phyloP scores from a whole-genome alignment of 2,888 invertebrate genomes.

The Slavum lentiscoides region DNA sequence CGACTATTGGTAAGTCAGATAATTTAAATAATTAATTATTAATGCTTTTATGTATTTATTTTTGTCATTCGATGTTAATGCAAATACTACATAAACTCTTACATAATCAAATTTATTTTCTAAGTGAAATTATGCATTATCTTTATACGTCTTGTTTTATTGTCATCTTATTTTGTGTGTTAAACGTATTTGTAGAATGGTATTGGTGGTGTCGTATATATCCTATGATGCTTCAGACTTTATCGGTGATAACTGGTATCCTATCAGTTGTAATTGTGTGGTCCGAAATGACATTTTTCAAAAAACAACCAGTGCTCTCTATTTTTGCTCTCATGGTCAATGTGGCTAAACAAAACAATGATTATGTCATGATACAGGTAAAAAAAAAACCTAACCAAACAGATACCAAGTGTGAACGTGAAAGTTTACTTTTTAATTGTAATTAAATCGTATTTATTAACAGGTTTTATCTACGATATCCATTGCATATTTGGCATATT shows the following conservation, averaged over 20 bases:
- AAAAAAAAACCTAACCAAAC: conserved; percentile 55
- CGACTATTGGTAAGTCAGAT: conserved; percentile 34
- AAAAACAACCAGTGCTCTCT: conserved; percentile 86
- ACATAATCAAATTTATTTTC: too few relatives aligned
- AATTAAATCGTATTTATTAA: conserved; percentile 58
- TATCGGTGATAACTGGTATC: conserved; percentile 73
- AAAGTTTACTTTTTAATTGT: neutral
- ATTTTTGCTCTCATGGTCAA: conserved; percentile 94
- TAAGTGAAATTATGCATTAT: too few relatives aligned
- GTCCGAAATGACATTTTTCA: conserved; percentile 99
- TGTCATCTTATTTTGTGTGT: neutral
- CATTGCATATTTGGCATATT: conserved; percentile 93
- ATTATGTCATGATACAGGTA: conserved; percentile 94
- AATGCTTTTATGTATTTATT: neutral
- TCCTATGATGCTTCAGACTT: conserved; percentile 73
- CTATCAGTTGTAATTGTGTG: conserved; percentile 94
- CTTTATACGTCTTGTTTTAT: too few relatives aligned
- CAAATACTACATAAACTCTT: too few relatives aligned
- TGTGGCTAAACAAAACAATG: conserved; percentile 77
- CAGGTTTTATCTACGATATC: conserved; percentile 86
- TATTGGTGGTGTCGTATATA: conserved; percentile 90
- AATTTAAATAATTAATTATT: conserved; percentile 2
- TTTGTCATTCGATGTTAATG: too few relatives aligned
- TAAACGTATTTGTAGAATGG: conserved; percentile 74
- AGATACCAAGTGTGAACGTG: neutral